Conservation (phyloP, 2,888 invertebrate species). For the Orchesellides sinensis region DNA sequence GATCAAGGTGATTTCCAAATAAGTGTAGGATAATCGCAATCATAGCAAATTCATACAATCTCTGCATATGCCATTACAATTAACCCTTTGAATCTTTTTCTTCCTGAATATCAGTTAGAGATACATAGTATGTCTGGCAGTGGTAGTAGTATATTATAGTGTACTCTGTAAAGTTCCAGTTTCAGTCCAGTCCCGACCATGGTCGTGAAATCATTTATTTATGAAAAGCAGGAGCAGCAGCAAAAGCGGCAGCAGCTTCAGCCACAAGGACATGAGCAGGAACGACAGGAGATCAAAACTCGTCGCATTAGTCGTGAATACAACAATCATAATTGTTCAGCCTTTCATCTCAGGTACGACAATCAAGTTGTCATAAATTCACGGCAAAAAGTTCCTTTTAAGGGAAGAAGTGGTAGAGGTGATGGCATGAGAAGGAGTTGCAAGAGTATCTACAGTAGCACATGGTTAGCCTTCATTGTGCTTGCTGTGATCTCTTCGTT, state of each 20-base stretch:
- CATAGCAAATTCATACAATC: too few species aligned
- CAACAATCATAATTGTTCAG: slow-evolving; percentile 11
- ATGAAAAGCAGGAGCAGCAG: slow-evolving; percentile 33
- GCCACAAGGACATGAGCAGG: not conserved
- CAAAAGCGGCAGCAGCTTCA: slow-evolving; percentile 17
- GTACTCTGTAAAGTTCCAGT: slow-evolving; percentile 9
- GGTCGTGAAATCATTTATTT: slow-evolving; percentile 47
- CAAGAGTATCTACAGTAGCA: slow-evolving; percentile 18
- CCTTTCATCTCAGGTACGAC: not conserved
- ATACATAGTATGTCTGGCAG: not conserved
- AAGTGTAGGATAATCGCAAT: too few species aligned
- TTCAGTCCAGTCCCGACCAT: slow-evolving; percentile 55
- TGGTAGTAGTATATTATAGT: slow-evolving; percentile 22
- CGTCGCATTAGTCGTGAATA: slow-evolving; percentile 7
- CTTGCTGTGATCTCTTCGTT: slow-evolving; percentile 51
- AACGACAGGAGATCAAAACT: not conserved
- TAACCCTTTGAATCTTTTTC: too few species aligned
- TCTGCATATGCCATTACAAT: too few species aligned
- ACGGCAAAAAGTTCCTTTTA: slow-evolving; percentile 29
- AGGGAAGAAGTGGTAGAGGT: slow-evolving; percentile 13
- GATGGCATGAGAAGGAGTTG: too few species aligned
- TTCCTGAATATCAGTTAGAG: not conserved
- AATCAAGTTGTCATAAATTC: slow-evolving; percentile 1
- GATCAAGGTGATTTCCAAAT: too few species aligned
- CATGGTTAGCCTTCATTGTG: slow-evolving; percentile 29